Evolutionary conservation across 2,888 invertebrate genomes (phyloP).

Genomic region (Lasioglossum villosulum): DNA sequence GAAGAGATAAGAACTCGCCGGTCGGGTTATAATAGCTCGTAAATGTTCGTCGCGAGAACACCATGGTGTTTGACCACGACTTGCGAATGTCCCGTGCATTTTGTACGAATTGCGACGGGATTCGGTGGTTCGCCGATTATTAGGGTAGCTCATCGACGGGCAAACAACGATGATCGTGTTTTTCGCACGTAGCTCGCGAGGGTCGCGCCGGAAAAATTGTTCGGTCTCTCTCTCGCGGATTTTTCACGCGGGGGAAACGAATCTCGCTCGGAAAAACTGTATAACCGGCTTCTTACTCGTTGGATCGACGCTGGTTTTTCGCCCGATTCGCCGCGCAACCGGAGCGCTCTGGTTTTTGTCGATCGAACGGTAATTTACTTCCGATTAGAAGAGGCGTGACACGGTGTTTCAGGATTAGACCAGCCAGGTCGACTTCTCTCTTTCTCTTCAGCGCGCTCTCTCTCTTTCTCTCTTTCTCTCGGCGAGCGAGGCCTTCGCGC

Average conservation of each 20-base stretch:
- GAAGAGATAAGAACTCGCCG: slow-evolving; percentile 40
- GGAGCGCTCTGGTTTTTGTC: slow-evolving; percentile 29
- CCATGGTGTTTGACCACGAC: slow-evolving; percentile 14
- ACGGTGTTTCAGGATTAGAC: slow-evolving; percentile 56
- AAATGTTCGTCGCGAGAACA: slow-evolving; percentile 33
- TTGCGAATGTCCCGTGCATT: slow-evolving; percentile 9
- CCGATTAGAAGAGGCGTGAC: slow-evolving; percentile 49
- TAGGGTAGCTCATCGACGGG: neutral
- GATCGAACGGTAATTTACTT: slow-evolving; percentile 44
- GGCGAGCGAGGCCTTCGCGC: slow-evolving; percentile 47
- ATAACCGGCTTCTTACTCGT: slow-evolving; percentile 1
- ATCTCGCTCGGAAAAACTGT: slow-evolving; percentile 14
- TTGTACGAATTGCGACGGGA: slow-evolving; percentile 13
- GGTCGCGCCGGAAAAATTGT: neutral
- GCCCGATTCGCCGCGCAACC: slow-evolving; percentile 3
- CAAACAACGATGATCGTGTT: neutral
- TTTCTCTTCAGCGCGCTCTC: neutral
- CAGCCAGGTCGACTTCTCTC: slow-evolving; percentile 24
- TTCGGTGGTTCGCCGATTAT: slow-evolving; percentile 14
- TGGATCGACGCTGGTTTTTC: slow-evolving; percentile 16
- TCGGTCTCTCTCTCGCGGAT: too few species aligned
- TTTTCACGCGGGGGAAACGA: neutral
- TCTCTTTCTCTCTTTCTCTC: slow-evolving; percentile 8
- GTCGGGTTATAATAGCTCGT: slow-evolving; percentile 44
- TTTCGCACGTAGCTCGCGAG: neutral